A percentile compares a stretch with the other conserved stretches of the same genome.
phyloP scores from a whole-genome alignment of 2,888 invertebrate species.

The Hetaerina titia region DNA sequence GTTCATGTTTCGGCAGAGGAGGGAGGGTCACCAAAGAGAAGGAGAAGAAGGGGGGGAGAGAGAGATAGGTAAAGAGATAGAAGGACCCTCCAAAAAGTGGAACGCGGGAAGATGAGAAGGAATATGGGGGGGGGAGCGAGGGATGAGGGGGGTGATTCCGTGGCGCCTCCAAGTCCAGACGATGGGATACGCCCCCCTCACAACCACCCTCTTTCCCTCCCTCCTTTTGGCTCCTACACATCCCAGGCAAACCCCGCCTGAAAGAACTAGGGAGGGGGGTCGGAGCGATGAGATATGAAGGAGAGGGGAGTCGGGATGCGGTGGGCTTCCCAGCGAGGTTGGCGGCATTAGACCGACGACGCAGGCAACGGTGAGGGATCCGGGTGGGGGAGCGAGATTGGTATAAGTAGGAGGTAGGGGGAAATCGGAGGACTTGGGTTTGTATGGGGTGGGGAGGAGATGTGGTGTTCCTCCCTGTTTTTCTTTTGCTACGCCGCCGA shows the following conservation, averaged over 20 bases:
- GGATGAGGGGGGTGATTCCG: not conserved
- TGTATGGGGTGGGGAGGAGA: not conserved
- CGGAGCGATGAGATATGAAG: not conserved
- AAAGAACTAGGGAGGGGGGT: not conserved
- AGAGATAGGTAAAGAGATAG: not conserved
- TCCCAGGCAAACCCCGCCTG: not conserved
- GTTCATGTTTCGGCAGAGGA: constrained; percentile 8
- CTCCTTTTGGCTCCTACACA: not conserved
- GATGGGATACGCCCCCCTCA: not conserved
- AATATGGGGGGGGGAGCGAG: not conserved
- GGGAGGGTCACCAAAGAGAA: not conserved
- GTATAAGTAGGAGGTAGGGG: not conserved
- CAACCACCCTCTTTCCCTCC: not conserved
- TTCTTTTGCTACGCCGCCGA: not conserved
- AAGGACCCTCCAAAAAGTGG: not conserved
- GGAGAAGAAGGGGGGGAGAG: not conserved
- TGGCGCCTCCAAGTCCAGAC: constrained; percentile 60
- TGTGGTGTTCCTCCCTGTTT: constrained; percentile 21
- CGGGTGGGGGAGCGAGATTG: not conserved
- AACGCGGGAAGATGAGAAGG: not conserved
- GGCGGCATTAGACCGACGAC: not conserved
- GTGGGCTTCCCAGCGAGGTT: not conserved
- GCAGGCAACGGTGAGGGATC: not conserved
- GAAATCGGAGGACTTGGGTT: not conserved
- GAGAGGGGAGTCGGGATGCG: not conserved